These are phyloP conservation scores for Pseudorhiza aurosa DNA, from an alignment of 30 jellyfish, hydroid and myxozoan species.

Conservation along the genomic window DNA sequence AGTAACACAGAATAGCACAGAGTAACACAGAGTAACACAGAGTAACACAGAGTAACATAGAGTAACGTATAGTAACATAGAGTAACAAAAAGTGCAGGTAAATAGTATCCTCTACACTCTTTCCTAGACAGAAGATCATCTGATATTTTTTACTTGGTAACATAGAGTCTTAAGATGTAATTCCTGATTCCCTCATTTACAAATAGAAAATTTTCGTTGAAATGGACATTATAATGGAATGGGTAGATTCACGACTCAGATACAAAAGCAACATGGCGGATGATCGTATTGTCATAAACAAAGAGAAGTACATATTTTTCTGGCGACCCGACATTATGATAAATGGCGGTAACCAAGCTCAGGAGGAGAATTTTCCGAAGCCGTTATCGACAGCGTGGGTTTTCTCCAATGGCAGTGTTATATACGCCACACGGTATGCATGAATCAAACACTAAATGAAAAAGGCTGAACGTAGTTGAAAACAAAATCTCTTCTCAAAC, in stretches of 20 bases:
- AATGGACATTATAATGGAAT: constrained; percentile 1
- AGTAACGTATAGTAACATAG: too few relatives aligned
- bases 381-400: constrained; percentile 38
- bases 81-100: too few relatives aligned
- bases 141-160: too few relatives aligned
- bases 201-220: constrained; percentile 28
- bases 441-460: too few relatives aligned
- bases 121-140: too few relatives aligned
- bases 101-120: too few relatives aligned
- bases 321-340: constrained; percentile 63
- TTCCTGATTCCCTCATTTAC: neutral
- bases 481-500: too few relatives aligned
- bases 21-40: too few relatives aligned
- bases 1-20: too few relatives aligned
- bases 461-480: too few relatives aligned
- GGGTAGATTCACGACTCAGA: constrained; percentile 35
- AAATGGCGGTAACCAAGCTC: constrained; percentile 19
- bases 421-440: constrained; percentile 19
- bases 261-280: neutral
- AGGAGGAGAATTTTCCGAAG: constrained; percentile 32
- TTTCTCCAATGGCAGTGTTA: constrained; percentile 32
- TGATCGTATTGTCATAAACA: neutral
- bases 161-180: too few relatives aligned
- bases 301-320: constrained; percentile 5
- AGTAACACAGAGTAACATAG: too few relatives aligned